Conservation (phyloP, 2,113 vertebrate species). For the Cyanoliseus patagonus region DNA sequence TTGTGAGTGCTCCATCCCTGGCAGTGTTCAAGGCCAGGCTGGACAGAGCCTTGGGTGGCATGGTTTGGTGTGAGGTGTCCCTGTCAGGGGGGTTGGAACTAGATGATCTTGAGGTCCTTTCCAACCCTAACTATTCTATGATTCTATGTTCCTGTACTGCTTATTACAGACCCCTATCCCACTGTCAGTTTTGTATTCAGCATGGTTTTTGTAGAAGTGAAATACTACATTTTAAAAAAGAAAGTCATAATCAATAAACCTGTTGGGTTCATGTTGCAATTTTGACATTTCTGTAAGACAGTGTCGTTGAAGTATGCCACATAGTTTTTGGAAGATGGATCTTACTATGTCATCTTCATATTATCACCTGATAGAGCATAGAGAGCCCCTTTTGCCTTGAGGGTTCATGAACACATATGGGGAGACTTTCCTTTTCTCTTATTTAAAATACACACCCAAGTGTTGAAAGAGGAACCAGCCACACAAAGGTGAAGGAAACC, state of each 20-base stretch:
- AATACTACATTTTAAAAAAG: not conserved
- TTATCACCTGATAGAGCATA: not conserved
- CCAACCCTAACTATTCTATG: too few species aligned
- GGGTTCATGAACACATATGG: accelerated
- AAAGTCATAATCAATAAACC: not conserved
- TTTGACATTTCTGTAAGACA: not conserved
- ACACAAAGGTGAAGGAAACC: not conserved
- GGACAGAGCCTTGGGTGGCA: too few species aligned
- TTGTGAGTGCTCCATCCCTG: too few species aligned
- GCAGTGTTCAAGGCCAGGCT: too few species aligned
- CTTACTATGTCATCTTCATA: not conserved
- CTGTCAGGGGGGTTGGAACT: too few species aligned
- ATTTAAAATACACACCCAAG: not conserved
- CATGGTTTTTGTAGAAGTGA: not conserved
- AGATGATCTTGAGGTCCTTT: too few species aligned
- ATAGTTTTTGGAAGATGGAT: not conserved
- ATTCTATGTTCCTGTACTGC: not conserved
- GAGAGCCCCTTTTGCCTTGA: not conserved
- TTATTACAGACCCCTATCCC: not conserved
- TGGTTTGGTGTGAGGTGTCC: too few species aligned
- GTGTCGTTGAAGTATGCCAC: not conserved
- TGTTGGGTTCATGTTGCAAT: not conserved
- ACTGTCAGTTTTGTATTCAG: not conserved
- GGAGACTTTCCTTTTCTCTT: not conserved
- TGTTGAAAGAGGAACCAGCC: not conserved